phyloP scores from a whole-genome alignment of 2,113 vertebrate genomes.

The Lamprotornis superbus region DNA sequence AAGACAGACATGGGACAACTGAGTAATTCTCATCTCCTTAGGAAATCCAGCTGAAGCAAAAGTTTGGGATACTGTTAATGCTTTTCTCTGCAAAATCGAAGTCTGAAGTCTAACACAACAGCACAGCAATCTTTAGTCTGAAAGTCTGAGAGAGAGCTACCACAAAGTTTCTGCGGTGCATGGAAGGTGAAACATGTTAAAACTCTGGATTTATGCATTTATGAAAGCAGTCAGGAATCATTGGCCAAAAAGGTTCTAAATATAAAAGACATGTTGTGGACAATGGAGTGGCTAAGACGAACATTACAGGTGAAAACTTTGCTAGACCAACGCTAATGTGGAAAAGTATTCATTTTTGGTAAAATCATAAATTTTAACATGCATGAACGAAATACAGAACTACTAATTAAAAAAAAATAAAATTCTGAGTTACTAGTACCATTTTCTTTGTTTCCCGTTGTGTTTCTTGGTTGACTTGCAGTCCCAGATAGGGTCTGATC shows the following conservation, averaged over 20 bases:
- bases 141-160: neutral
- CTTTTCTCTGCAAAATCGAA: neutral
- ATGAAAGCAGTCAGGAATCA: neutral
- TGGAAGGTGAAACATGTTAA: neutral
- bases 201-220: neutral
- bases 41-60: neutral
- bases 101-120: neutral
- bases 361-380: neutral
- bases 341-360: neutral
- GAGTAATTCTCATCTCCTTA: neutral
- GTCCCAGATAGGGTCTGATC: conserved; percentile 19
- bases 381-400: neutral
- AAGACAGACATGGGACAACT: neutral
- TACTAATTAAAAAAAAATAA: neutral
- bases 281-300: neutral
- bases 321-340: neutral
- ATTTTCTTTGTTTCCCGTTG: neutral
- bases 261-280: neutral
- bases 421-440: neutral
- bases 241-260: neutral
- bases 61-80: neutral
- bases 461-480: neutral
- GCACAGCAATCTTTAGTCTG: neutral
- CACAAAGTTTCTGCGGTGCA: neutral
- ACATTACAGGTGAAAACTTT: neutral